Evolutionary conservation across 2,888 invertebrate species (phyloP).

Genomic region (Entomobrya multifasciata): DNA sequence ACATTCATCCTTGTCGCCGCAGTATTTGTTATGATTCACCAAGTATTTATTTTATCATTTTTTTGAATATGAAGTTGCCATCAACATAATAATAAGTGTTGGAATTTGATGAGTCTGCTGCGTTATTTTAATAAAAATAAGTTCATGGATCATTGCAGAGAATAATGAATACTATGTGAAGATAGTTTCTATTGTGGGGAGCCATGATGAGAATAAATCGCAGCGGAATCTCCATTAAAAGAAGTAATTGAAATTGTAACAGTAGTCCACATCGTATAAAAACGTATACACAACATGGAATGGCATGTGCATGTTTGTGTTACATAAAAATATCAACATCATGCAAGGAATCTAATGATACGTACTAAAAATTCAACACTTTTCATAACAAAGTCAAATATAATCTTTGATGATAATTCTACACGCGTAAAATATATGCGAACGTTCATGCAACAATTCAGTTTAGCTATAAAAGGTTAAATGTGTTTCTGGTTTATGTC

Average conservation of each 20-base stretch:
- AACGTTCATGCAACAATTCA: too few species aligned
- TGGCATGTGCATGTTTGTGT: not conserved
- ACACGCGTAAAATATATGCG: too few species aligned
- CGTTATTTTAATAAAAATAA: conserved; percentile 48
- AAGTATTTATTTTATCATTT: conserved; percentile 39
- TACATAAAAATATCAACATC: not conserved
- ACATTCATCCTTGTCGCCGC: conserved; percentile 39
- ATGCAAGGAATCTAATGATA: not conserved
- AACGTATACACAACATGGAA: not conserved
- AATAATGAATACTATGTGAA: conserved; percentile 17
- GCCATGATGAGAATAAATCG: conserved; percentile 45
- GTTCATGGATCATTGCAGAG: conserved; percentile 50
- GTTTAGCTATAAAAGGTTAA: not conserved
- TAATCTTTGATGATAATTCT: not conserved
- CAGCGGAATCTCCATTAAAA: not conserved
- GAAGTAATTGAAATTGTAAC: too few species aligned
- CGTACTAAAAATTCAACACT: not conserved
- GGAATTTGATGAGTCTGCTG: conserved; percentile 42
- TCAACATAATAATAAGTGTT: conserved; percentile 13
- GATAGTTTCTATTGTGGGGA: not conserved
- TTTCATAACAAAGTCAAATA: conserved; percentile 3
- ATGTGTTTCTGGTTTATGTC: conserved; percentile 15
- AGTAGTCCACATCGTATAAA: too few species aligned
- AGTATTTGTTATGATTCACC: conserved; percentile 42
- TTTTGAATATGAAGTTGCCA: conserved; percentile 65